phyloP scores from a whole-genome alignment of 1,140 invertebrate genomes.

The Hylaeus anthracinus region DNA sequence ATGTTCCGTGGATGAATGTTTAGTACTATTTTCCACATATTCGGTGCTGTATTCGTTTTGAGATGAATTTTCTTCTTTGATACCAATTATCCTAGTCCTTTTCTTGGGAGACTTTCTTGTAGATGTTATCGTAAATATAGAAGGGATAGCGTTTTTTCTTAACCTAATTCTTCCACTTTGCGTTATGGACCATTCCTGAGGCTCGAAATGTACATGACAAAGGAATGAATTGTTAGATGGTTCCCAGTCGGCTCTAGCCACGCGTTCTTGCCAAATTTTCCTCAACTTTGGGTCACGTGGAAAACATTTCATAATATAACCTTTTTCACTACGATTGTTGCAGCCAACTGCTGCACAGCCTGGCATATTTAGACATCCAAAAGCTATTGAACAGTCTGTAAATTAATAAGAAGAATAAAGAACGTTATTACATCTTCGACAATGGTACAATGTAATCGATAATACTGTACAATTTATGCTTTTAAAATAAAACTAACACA shows the following conservation, averaged over 20 bases:
- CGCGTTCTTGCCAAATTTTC: constrained; percentile 75
- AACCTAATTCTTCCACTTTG: constrained; percentile 72
- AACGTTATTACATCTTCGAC: background rate
- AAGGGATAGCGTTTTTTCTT: constrained; percentile 74
- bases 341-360: constrained; percentile 77
- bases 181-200: constrained; percentile 73
- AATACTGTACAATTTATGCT: constrained; percentile 1
- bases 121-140: constrained; percentile 73
- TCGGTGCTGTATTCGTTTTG: constrained; percentile 62
- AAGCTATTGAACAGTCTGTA: constrained; percentile 20
- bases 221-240: constrained; percentile 78
- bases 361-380: constrained; percentile 69
- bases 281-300: constrained; percentile 73
- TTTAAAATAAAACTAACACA: background rate
- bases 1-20: constrained; percentile 30
- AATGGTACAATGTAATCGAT: too few relatives aligned
- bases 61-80: constrained; percentile 41
- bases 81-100: constrained; percentile 52
- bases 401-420: constrained; percentile 31
- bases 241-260: constrained; percentile 76
- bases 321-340: constrained; percentile 78
- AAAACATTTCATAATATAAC: constrained; percentile 79
- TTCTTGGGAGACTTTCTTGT: constrained; percentile 75
- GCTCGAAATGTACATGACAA: constrained; percentile 74
- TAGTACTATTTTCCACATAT: constrained; percentile 62